These are phyloP conservation scores for Lampris megalopsis DNA, from an alignment of 2,113 vertebrate species.

Conservation along the genomic window DNA sequence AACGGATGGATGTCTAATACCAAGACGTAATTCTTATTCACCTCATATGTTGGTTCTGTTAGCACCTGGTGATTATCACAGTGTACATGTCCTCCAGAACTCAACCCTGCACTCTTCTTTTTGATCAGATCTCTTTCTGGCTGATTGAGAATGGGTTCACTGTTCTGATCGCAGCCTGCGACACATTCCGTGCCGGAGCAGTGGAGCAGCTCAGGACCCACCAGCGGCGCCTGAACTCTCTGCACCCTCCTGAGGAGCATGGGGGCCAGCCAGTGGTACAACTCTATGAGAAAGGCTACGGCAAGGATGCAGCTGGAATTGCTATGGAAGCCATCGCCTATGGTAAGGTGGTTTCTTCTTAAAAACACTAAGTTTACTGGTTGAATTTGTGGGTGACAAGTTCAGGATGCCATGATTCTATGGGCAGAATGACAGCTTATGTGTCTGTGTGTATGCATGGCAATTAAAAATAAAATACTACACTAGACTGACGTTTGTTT, in stretches of 20 bases:
- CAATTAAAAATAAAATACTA: neutral
- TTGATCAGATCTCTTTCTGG: slow-evolving; percentile 93
- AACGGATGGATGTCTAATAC: too few relatives aligned
- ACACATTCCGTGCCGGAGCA: slow-evolving; percentile 95
- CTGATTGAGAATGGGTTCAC: slow-evolving; percentile 95
- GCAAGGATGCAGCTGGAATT: slow-evolving; percentile 96
- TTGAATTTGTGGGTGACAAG: neutral
- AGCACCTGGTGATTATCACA: too few relatives aligned
- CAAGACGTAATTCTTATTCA: too few relatives aligned
- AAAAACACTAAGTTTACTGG: neutral
- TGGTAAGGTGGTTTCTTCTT: slow-evolving; percentile 75
- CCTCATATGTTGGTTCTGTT: neutral
- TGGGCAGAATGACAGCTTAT: neutral
- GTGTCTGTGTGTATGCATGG: slow-evolving; percentile 2
- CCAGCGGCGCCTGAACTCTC: slow-evolving; percentile 90
- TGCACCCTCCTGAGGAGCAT: slow-evolving; percentile 90
- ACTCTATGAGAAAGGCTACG: slow-evolving; percentile 97
- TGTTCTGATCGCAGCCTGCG: slow-evolving; percentile 95
- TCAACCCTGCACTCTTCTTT: neutral
- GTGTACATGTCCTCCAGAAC: neutral
- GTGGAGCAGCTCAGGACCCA: slow-evolving; percentile 98
- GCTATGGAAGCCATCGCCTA: slow-evolving; percentile 98
- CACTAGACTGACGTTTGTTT: too few relatives aligned
- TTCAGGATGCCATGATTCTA: neutral
- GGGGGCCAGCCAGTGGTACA: slow-evolving; percentile 88